Evolutionary conservation across 2,113 vertebrate genomes (phyloP).

Genomic region (Vanacampus margaritifer): DNA sequence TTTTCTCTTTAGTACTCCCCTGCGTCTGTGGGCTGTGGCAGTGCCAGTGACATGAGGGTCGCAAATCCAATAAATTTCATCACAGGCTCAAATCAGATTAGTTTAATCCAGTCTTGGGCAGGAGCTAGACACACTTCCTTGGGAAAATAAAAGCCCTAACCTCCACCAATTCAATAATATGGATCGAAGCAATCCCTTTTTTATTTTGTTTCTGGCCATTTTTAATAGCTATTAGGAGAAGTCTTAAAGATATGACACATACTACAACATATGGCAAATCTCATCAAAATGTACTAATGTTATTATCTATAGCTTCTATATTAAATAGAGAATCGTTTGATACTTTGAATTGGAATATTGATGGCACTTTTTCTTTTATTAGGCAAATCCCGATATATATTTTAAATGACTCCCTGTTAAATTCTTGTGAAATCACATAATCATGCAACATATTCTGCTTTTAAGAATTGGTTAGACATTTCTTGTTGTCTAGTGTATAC

Average conservation of each 20-base stretch:
- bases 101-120: conserved; percentile 45
- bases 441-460: too few species aligned
- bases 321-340: neutral
- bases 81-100: conserved; percentile 55
- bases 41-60: conserved; percentile 32
- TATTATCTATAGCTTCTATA: neutral
- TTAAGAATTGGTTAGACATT: too few species aligned
- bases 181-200: neutral
- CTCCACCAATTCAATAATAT: neutral
- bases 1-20: conserved; percentile 19
- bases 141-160: neutral
- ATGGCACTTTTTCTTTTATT: too few species aligned
- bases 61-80: conserved; percentile 57
- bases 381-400: too few species aligned
- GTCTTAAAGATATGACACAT: neutral
- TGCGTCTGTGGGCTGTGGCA: conserved; percentile 16
- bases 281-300: too few species aligned
- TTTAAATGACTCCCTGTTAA: too few species aligned
- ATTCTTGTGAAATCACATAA: too few species aligned
- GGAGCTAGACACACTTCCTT: conserved; percentile 29
- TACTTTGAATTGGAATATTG: too few species aligned
- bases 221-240: neutral
- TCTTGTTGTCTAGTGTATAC: too few species aligned
- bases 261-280: neutral
- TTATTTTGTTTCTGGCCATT: neutral